Evolutionary conservation across 2,888 invertebrate species (phyloP), one percentile per base, ranked within the genome.

Genomic region (Netelia fuscicornis): DNA sequence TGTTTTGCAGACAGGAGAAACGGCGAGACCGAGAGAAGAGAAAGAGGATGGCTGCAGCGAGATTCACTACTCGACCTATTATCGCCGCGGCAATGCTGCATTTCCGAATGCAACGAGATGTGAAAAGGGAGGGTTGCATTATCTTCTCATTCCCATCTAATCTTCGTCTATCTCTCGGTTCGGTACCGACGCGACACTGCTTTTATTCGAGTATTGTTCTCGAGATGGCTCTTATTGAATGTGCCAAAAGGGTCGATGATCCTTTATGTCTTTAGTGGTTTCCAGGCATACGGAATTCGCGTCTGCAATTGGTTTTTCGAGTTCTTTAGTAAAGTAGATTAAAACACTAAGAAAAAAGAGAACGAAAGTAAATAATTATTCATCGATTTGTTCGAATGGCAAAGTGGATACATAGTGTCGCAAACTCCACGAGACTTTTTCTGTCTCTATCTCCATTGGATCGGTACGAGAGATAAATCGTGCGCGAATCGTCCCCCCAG

Each of bases 11-110:
- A 67, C 65, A 11, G 23, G 48, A 68, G 68, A 68, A 42, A 42
- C 37, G 37, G 58, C 5, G 58, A 8, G 58, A 37, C 37, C 1
- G 6, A 37, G 37, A 37, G 37, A 37, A n/a, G 5, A 62, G n/a
- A 60, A n/a, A 62, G 13, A 64, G 64, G 37, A 2, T 65, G 44
- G 64, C 42, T 67, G 30, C 52, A 72, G 25, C 11, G 56, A 71
- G 52, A 37, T 65, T 62, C 25, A 70, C 71, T 71, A 84, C 71
- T 80, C 83, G 76, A 77, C 72, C 80, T 80, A 80, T 76, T 77
- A 84, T 77, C 80, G 76, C 65, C 70, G 44, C 25, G 70, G 64
- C 64, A 71, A 79, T 83, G 70, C 13, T 48, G 71, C 76, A 71
- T 71, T 76, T 71, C 30, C 65, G 37, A 37, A 20, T 58, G 23